Percentiles rank a stretch among this genome's conserved stretches.
phyloP scores from a whole-genome alignment of 2,888 invertebrate genomes.

The Bombyx huttoni region DNA sequence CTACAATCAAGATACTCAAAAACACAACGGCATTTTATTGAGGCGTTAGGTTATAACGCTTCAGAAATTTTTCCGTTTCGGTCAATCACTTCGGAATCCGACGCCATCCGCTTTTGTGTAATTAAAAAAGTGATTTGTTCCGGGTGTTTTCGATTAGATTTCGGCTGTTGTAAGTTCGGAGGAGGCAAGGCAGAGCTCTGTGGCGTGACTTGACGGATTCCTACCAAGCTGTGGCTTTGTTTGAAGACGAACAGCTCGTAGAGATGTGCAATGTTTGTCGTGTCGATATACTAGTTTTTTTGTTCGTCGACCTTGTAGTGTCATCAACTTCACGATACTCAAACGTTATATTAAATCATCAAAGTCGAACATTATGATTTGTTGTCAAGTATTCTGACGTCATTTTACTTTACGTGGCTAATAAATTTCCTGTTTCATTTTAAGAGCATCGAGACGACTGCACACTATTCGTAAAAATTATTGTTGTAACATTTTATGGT shows the following conservation, averaged over 20 bases:
- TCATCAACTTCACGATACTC: slow-evolving; percentile 13
- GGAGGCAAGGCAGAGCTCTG: slow-evolving; percentile 20
- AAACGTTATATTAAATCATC: neutral
- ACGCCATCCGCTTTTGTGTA: slow-evolving; percentile 49
- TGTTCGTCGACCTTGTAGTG: slow-evolving; percentile 12
- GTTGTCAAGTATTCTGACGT: no score
- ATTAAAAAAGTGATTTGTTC: slow-evolving; percentile 62
- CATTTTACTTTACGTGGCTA: no score
- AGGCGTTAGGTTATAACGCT: neutral
- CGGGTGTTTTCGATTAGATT: slow-evolving; percentile 65
- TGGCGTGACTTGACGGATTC: slow-evolving; percentile 64
- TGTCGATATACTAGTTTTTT: slow-evolving; percentile 16
- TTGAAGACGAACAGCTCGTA: slow-evolving; percentile 32
- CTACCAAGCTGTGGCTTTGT: slow-evolving; percentile 45
- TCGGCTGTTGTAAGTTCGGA: slow-evolving; percentile 35
- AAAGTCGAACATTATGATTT: no score
- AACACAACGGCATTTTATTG: slow-evolving; percentile 4
- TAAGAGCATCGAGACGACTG: no score
- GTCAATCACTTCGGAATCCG: slow-evolving; percentile 26
- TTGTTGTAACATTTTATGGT: no score
- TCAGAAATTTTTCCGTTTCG: slow-evolving; percentile 1
- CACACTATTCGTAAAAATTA: no score
- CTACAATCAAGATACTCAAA: slow-evolving; percentile 6
- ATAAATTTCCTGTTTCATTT: no score
- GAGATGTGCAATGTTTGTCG: slow-evolving; percentile 18